These are phyloP conservation scores for Crotalus horridus DNA, from an alignment of 2,113 vertebrate species.

Conservation along the genomic window DNA sequence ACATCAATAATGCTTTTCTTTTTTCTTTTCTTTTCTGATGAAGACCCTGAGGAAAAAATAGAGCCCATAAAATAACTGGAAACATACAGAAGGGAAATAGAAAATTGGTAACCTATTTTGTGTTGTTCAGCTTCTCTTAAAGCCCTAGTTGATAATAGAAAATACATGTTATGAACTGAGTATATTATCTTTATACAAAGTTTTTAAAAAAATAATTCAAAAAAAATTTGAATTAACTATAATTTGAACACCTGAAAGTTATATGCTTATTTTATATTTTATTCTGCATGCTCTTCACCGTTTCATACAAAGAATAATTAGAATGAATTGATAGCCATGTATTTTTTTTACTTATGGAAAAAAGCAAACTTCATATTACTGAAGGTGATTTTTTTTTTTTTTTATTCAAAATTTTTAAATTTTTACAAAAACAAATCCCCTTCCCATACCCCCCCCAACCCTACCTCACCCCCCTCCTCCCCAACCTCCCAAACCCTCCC, in stretches of 20 bases:
- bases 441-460: too few relatives aligned
- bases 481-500: too few relatives aligned
- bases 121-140: background rate
- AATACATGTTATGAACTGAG: background rate
- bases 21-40: background rate
- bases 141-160: background rate
- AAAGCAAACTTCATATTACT: background rate
- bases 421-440: too few relatives aligned
- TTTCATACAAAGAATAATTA: background rate
- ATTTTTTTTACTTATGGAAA: background rate
- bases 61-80: background rate
- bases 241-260: background rate
- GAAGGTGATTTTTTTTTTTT: too few relatives aligned
- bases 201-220: background rate
- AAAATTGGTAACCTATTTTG: background rate
- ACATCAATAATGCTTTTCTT: background rate
- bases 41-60: background rate
- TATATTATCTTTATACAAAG: background rate
- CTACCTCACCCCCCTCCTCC: too few relatives aligned
- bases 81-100: background rate
- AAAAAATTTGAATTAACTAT: background rate
- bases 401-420: too few relatives aligned
- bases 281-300: background rate
- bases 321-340: background rate
- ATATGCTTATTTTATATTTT: background rate